Percentiles rank a stretch among this genome's conserved stretches.
These are phyloP conservation scores for Sylvia atricapilla DNA, from an alignment of 2,113 vertebrate species.

Conservation along the genomic window DNA sequence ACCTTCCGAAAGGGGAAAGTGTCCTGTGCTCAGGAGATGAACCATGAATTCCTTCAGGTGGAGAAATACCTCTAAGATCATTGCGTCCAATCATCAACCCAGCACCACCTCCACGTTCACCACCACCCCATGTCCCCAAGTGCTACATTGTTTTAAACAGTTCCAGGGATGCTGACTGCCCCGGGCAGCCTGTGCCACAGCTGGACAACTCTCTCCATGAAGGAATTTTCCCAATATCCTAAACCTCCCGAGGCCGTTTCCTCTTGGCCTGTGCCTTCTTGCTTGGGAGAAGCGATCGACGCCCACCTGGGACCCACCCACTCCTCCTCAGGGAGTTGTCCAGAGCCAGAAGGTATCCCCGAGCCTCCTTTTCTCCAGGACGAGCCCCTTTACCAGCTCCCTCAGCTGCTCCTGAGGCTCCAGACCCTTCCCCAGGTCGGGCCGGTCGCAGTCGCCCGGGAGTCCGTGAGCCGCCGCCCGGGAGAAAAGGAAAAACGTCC, in stretches of 20 bases:
- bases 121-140: neutral
- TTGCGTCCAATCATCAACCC: neutral
- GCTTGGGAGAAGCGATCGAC: neutral
- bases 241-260: neutral
- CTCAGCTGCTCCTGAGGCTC: neutral
- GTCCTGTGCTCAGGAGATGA: neutral
- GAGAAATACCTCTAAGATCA: neutral
- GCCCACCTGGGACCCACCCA: too few species aligned
- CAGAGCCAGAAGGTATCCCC: accelerated
- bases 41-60: neutral
- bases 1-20: neutral
- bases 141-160: neutral
- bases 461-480: neutral
- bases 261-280: too few species aligned
- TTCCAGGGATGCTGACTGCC: neutral
- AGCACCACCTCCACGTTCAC: neutral
- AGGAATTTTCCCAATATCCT: neutral
- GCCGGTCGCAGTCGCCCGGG: neutral
- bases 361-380: neutral
- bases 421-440: neutral
- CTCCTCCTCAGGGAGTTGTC: neutral
- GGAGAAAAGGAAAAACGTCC: neutral
- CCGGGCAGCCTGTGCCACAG: neutral
- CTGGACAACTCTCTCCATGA: neutral
- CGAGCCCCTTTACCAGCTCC: neutral